A percentile compares a stretch with the other conserved stretches of the same genome.
Evolutionary conservation across 2,888 invertebrate species (phyloP).

Genomic region (Bedellia somnulentella): DNA sequence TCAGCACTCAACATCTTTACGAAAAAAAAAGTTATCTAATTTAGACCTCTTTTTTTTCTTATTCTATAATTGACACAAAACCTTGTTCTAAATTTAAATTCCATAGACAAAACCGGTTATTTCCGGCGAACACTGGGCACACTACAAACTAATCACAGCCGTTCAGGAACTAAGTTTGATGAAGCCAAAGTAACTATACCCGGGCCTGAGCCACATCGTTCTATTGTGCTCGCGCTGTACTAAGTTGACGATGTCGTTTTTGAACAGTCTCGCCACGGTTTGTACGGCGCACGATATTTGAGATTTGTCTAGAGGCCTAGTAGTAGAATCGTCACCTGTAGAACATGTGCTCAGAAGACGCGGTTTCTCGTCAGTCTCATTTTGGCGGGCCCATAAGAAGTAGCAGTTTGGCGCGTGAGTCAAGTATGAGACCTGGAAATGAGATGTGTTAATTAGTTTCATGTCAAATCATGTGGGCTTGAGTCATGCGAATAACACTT

Average conservation of each 20-base stretch:
- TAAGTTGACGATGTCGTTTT: conserved; percentile 32
- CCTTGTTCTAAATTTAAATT: no score
- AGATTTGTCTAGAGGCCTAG: conserved; percentile 22
- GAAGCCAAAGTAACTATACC: conserved; percentile 42
- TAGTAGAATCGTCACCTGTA: conserved; percentile 31
- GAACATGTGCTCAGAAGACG: conserved; percentile 31
- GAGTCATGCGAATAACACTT: no score
- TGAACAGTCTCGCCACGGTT: conserved; percentile 28
- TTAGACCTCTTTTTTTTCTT: no score
- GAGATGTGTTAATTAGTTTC: no score
- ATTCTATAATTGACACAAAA: no score
- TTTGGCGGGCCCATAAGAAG: conserved; percentile 30
- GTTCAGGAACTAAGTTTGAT: conserved; percentile 44
- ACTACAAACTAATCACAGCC: conserved; percentile 37
- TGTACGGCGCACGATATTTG: conserved; percentile 42
- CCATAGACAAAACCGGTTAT: no score
- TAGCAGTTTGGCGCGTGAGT: conserved; percentile 37
- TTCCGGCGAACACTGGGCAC: no score
- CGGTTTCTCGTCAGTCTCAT: conserved; percentile 14
- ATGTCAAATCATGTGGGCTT: no score
- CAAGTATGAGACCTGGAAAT: conserved; percentile 37
- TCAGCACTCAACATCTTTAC: no score
- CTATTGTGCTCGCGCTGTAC: conserved; percentile 39
- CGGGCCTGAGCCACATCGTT: conserved; percentile 33
- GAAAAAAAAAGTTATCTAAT: no score